phyloP scores from a whole-genome alignment of 2,888 invertebrate species.

The Chirona hameri region DNA sequence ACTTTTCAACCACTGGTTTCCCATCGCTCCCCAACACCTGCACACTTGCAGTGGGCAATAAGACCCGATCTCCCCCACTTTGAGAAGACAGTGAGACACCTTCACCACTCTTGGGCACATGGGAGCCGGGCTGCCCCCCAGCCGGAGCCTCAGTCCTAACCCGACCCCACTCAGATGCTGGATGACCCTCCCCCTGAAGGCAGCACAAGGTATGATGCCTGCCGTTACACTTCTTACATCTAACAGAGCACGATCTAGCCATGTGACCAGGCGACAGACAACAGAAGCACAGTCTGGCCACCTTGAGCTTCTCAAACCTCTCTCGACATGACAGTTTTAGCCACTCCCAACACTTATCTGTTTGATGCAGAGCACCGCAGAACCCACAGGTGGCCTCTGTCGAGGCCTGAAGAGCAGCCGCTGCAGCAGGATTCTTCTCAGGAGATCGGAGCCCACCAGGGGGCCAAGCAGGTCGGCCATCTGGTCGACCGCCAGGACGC shows the following conservation, averaged over 20 bases:
- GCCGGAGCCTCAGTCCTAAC: background rate
- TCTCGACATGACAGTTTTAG: no score
- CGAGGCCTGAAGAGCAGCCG: background rate
- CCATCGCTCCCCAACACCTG: background rate
- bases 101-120: no score
- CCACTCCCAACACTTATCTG: background rate
- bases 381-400: background rate
- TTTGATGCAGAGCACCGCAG: background rate
- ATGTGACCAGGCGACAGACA: background rate
- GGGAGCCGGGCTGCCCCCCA: background rate
- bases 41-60: background rate
- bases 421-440: background rate
- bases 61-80: background rate
- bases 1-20: background rate
- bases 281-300: background rate
- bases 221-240: background rate
- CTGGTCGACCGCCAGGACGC: background rate
- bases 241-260: background rate
- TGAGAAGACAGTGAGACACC: background rate
- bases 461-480: background rate
- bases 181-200: background rate
- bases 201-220: background rate
- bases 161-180: background rate
- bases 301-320: background rate
- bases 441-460: background rate